phyloP scores from a whole-genome alignment of 1,140 invertebrate genomes.

The Idris sp. region DNA sequence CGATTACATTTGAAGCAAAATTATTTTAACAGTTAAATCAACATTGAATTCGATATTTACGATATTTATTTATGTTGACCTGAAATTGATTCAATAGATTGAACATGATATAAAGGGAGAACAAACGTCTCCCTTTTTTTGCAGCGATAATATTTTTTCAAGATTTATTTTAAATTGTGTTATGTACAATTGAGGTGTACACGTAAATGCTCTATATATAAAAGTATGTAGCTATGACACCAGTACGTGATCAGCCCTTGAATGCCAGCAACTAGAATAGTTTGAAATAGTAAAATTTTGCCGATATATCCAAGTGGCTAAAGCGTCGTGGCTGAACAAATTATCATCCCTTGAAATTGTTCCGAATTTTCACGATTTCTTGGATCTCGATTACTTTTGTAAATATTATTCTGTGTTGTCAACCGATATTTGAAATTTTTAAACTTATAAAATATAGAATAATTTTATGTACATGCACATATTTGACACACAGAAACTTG shows the following conservation, averaged over 20 bases:
- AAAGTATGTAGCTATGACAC: constrained; percentile 31
- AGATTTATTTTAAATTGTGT: constrained; percentile 17
- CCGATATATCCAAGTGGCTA: constrained; percentile 42
- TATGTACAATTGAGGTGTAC: constrained; percentile 24
- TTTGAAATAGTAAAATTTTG: constrained; percentile 42
- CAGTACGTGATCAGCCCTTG: constrained; percentile 55
- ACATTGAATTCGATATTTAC: no score
- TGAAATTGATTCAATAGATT: no score
- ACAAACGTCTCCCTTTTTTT: no score
- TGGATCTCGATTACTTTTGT: constrained; percentile 35
- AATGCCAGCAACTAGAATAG: constrained; percentile 28
- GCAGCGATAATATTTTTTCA: constrained; percentile 28
- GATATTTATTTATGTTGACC: no score
- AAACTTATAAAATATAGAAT: no score
- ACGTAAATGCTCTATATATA: constrained; percentile 48
- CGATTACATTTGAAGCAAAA: no score
- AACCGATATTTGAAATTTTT: no score
- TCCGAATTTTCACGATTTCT: constrained; percentile 41
- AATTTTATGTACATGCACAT: no score
- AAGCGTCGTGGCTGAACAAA: constrained; percentile 35
- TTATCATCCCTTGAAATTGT: constrained; percentile 25
- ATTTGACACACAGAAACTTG: no score
- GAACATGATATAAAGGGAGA: no score
- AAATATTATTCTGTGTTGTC: constrained; percentile 24
- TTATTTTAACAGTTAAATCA: no score